Evolutionary conservation across 2,113 vertebrate species (phyloP).

Genomic region (Menidia beryllina): DNA sequence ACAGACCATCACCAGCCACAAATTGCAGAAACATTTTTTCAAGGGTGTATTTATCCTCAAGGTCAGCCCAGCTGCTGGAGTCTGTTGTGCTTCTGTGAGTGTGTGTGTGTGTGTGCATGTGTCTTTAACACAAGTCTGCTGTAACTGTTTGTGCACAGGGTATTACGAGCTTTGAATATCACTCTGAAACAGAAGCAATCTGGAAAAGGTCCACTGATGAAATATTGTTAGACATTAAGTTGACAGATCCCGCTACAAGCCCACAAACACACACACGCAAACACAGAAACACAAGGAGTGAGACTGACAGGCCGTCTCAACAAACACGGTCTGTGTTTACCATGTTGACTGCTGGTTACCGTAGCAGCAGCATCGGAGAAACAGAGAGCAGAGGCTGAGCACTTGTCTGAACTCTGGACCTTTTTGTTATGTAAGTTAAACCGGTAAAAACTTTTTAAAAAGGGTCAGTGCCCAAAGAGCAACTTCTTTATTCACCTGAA

Average conservation of each 20-base stretch:
- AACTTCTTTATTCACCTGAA: too few relatives aligned
- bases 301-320: conserved; percentile 41
- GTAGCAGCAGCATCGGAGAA: conserved; percentile 16
- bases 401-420: not conserved
- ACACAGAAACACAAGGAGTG: conserved; percentile 30
- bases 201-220: conserved; percentile 23
- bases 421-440: not conserved
- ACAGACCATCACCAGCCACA: conserved; percentile 40
- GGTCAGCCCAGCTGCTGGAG: conserved; percentile 57
- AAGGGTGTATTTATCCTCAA: conserved; percentile 66
- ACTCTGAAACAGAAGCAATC: conserved; percentile 28
- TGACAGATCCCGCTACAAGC: conserved; percentile 18
- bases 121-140: not conserved
- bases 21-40: conserved; percentile 59
- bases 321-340: conserved; percentile 30
- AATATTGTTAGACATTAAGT: conserved; percentile 29
- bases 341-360: conserved; percentile 42
- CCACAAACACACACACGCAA: not conserved
- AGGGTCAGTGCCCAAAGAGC: too few relatives aligned
- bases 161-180: conserved; percentile 10
- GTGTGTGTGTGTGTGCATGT: conserved; percentile 7
- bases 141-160: conserved; percentile 23
- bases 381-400: conserved; percentile 6
- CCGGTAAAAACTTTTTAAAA: not conserved
- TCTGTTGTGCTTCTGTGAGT: conserved; percentile 22